Evolutionary conservation across 2,888 invertebrate species (phyloP).

Genomic region (Mesochorus sp.): DNA sequence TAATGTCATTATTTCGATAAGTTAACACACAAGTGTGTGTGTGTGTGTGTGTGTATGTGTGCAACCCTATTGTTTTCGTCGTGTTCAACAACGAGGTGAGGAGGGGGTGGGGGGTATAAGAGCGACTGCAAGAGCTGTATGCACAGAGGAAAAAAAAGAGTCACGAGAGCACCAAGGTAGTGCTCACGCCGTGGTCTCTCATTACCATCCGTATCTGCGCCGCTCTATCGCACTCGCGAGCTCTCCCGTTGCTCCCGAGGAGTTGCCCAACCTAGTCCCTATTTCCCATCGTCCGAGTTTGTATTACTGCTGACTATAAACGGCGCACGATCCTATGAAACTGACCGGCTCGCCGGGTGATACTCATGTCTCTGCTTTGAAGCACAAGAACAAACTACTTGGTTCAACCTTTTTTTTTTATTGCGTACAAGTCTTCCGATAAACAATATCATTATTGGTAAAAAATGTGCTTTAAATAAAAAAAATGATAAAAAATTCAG

Average conservation of each 20-base stretch:
- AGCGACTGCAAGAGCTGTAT: conserved; percentile 38
- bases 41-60: conserved; percentile 43
- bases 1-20: too few species aligned
- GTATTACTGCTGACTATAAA: conserved; percentile 9
- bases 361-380: neutral
- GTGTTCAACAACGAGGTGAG: conserved; percentile 66
- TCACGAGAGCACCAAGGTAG: conserved; percentile 57
- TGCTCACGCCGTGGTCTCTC: conserved; percentile 70
- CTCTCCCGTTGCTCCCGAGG: conserved; percentile 56
- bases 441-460: too few species aligned
- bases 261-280: conserved; percentile 75
- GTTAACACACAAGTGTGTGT: too few species aligned
- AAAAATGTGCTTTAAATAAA: too few species aligned
- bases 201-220: conserved; percentile 78
- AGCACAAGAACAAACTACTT: neutral
- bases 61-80: conserved; percentile 76
- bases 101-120: conserved; percentile 33
- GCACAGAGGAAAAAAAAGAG: conserved; percentile 44
- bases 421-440: too few species aligned
- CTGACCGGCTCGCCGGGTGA: neutral
- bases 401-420: too few species aligned
- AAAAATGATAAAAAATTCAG: too few species aligned
- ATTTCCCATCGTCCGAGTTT: conserved; percentile 72
- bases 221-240: conserved; percentile 72
- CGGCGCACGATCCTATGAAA: conserved; percentile 10